Conservation (phyloP, 2,113 vertebrate species). For the Ailuropoda melanoleuca region DNA sequence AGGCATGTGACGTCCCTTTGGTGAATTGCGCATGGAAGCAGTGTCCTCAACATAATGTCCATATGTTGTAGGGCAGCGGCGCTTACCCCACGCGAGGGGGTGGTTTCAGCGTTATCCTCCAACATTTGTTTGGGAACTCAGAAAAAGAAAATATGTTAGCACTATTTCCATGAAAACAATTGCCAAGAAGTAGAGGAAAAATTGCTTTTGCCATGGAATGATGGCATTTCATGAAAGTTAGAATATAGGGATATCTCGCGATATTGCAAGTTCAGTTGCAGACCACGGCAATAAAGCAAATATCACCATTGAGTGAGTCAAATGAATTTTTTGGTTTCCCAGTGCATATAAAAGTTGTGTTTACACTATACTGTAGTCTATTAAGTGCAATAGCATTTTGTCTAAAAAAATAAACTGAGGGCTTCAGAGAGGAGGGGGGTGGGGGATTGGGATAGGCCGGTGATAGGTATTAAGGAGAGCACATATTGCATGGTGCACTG, state of each 20-base stretch:
- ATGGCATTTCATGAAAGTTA: conserved; percentile 10
- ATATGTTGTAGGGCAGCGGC: not conserved
- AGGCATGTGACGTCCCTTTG: not conserved
- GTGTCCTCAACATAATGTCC: not conserved
- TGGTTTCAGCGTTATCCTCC: not conserved
- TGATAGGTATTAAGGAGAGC: too few species aligned
- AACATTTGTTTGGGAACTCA: not conserved
- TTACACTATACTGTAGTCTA: not conserved
- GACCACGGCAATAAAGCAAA: not conserved
- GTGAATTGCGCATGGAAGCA: not conserved
- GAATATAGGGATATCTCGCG: not conserved
- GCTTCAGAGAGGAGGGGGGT: too few species aligned
- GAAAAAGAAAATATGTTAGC: not conserved
- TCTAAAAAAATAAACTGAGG: too few species aligned
- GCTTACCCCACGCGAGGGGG: not conserved
- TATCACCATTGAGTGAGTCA: not conserved
- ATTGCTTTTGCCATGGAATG: not conserved
- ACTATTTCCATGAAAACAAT: not conserved
- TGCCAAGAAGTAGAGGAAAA: not conserved
- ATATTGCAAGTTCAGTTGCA: not conserved
- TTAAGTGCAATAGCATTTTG: not conserved
- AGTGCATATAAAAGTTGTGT: not conserved
- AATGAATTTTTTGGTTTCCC: not conserved
- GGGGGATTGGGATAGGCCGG: too few species aligned
- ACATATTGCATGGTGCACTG: too few species aligned